phyloP scores from a whole-genome alignment of 1,140 invertebrate genomes.

The Pinna nobilis region DNA sequence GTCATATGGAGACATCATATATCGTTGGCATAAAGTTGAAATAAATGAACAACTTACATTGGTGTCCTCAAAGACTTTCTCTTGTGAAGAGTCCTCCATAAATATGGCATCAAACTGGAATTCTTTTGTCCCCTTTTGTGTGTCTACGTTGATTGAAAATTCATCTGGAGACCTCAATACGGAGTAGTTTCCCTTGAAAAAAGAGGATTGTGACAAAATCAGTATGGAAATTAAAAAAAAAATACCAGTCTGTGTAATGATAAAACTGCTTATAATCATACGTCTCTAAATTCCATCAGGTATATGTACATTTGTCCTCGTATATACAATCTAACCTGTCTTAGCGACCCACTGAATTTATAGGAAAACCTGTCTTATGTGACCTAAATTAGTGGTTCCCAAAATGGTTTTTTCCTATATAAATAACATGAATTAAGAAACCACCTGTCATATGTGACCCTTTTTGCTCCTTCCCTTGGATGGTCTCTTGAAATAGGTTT shows the following conservation, averaged over 20 bases:
- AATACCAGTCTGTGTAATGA: background rate
- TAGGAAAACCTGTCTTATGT: no score
- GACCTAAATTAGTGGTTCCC: no score
- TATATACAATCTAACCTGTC: no score
- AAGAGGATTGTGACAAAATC: background rate
- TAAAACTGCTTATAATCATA: background rate
- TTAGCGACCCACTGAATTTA: no score
- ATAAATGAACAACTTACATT: slow-evolving; percentile 55
- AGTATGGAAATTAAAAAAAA: slow-evolving; percentile 5
- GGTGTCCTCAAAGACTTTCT: slow-evolving; percentile 73
- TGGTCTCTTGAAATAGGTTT: no score
- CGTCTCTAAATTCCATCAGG: background rate
- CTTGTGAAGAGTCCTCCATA: slow-evolving; percentile 67
- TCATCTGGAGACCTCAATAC: slow-evolving; percentile 69
- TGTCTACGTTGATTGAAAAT: slow-evolving; percentile 62
- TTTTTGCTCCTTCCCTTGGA: no score
- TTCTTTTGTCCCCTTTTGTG: slow-evolving; percentile 63
- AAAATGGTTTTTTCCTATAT: no score
- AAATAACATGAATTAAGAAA: no score
- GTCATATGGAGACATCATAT: no score
- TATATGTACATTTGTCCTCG: no score
- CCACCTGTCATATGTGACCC: no score
- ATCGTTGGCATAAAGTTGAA: no score
- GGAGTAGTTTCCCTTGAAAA: slow-evolving; percentile 62
- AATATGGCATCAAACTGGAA: slow-evolving; percentile 74